Percentiles rank a stretch among this genome's conserved stretches.
Conservation (phyloP, 2,797 vertebrate genomes). For the Pampus argenteus region DNA sequence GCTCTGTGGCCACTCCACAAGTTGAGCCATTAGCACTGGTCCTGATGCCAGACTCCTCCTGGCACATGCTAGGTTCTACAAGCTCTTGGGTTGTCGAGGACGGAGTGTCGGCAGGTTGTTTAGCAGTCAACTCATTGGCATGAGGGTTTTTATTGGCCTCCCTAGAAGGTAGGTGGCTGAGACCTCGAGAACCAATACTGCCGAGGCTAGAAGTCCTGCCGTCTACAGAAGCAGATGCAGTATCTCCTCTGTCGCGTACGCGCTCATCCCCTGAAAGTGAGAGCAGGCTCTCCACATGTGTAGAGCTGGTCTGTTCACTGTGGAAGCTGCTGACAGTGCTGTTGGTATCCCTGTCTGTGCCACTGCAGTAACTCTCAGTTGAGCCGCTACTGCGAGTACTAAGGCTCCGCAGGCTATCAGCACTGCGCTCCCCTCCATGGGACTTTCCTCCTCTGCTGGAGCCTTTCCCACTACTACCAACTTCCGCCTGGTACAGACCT, state of each 20-base stretch:
- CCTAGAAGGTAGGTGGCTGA: slow-evolving; percentile 88
- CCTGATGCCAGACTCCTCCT: slow-evolving; percentile 67
- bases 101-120: slow-evolving; percentile 63
- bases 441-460: slow-evolving; percentile 84
- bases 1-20: slow-evolving; percentile 60
- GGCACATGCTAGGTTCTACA: slow-evolving; percentile 49
- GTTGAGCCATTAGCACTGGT: slow-evolving; percentile 74
- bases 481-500: slow-evolving; percentile 90
- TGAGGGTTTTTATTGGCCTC: slow-evolving; percentile 99
- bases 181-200: slow-evolving; percentile 77
- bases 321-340: slow-evolving; percentile 97
- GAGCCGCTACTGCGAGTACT: slow-evolving; percentile 97
- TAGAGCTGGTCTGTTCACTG: slow-evolving; percentile 97
- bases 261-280: slow-evolving; percentile 90
- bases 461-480: slow-evolving; percentile 74
- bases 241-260: slow-evolving; percentile 77
- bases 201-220: slow-evolving; percentile 72
- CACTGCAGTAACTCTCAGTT: slow-evolving; percentile 97
- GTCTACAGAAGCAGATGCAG: slow-evolving; percentile 66
- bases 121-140: slow-evolving; percentile 91
- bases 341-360: slow-evolving; percentile 96
- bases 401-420: slow-evolving; percentile 94
- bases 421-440: slow-evolving; percentile 90
- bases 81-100: slow-evolving; percentile 62
- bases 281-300: slow-evolving; percentile 94